These are phyloP conservation scores for Sinella curviseta DNA, from an alignment of 1,140 invertebrate genomes.

Conservation along the genomic window DNA sequence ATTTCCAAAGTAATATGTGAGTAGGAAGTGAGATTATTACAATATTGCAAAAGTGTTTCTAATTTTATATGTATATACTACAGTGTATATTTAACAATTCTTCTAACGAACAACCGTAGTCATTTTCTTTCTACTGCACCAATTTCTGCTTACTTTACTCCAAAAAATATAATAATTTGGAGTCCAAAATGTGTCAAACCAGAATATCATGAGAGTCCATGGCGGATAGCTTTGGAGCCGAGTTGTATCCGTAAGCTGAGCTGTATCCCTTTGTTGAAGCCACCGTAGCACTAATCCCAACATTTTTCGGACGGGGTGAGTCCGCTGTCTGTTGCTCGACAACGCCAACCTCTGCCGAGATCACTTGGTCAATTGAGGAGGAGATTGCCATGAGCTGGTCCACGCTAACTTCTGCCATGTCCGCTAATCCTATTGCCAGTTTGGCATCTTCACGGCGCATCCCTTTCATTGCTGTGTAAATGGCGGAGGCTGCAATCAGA, in stretches of 20 bases:
- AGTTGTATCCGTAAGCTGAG: background rate
- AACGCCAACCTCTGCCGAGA: slow-evolving; percentile 44
- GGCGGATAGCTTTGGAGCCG: background rate
- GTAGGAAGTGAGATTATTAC: too few relatives aligned
- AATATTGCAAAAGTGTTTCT: too few relatives aligned
- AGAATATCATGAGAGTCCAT: slow-evolving; percentile 48
- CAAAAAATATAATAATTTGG: background rate
- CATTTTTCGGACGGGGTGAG: background rate
- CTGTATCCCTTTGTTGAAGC: background rate
- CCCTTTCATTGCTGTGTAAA: slow-evolving; percentile 48
- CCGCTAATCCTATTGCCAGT: slow-evolving; percentile 27
- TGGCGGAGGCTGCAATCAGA: slow-evolving; percentile 44
- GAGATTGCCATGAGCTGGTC: slow-evolving; percentile 39
- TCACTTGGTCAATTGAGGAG: slow-evolving; percentile 44
- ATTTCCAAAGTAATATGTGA: too few relatives aligned
- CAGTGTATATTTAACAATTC: too few relatives aligned
- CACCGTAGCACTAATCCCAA: background rate
- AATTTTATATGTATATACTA: too few relatives aligned
- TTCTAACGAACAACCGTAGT: background rate
- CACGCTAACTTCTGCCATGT: slow-evolving; percentile 36
- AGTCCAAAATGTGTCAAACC: background rate
- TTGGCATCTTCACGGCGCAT: slow-evolving; percentile 36
- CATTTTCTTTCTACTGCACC: background rate
- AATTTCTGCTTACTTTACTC: background rate
- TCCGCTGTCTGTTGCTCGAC: slow-evolving; percentile 46